Conservation (phyloP, 2,797 vertebrate genomes). For the Knipowitschia caucasica region DNA sequence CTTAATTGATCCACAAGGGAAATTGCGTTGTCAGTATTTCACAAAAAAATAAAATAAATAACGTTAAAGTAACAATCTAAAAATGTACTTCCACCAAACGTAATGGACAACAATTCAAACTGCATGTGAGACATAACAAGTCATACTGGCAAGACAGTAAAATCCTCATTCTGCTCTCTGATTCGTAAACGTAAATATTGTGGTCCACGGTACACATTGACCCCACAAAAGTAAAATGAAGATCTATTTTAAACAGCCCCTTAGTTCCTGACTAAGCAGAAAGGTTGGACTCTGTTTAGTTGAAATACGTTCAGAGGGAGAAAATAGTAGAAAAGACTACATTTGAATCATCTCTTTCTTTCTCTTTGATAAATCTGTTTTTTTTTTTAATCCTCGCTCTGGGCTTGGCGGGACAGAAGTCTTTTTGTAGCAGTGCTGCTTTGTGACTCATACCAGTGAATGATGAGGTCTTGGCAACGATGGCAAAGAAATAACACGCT, state of each 20-base stretch:
- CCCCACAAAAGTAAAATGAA: no score
- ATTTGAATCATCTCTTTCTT: constrained; percentile 19
- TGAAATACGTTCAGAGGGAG: constrained; percentile 12
- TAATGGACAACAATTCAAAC: constrained; percentile 12
- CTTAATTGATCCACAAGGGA: no score
- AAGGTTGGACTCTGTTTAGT: constrained; percentile 18
- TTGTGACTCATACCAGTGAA: constrained; percentile 57
- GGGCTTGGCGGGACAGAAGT: constrained; percentile 16
- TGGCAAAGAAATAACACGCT: constrained; percentile 46
- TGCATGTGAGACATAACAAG: no score
- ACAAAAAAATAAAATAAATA: no score
- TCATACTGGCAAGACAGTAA: no score
- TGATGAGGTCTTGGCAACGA: constrained; percentile 44
- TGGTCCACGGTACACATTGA: no score
- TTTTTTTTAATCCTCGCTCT: constrained; percentile 23
- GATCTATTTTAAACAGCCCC: constrained; percentile 21
- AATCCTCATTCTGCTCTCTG: no score
- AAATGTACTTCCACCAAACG: no score
- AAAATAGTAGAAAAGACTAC: neutral
- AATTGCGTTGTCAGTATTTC: no score
- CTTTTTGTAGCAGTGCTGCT: constrained; percentile 44
- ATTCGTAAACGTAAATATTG: no score
- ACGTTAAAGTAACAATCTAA: no score
- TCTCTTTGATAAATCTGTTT: constrained; percentile 20
- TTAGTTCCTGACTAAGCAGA: neutral